Base-by-base conservation (phyloP, 2,888 invertebrate species). In the Atherix ibis region DNA sequence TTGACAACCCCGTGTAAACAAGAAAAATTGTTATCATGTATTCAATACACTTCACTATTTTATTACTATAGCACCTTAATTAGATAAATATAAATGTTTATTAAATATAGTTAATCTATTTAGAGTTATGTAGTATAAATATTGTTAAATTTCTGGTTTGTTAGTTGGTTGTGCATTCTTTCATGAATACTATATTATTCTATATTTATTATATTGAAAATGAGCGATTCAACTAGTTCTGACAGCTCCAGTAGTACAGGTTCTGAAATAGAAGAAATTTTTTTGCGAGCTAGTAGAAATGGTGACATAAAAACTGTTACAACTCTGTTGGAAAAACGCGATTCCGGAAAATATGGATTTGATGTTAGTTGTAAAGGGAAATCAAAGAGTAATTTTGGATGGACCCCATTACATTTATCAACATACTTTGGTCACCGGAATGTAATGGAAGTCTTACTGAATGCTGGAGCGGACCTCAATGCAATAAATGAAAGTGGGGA, bases 401-500 rank as follows among this genome's bases (percentile, higher is more conserved):
- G 76, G 76, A 73, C 73, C 1, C 71, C 76, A 0, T 57, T 77
- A 2, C 76, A 76, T 47, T 54, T 77, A 39, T 72, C 76, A 0
- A 68, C 73, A 25, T 77, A 76, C 51, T 77, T 77, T 53, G 74
- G 73, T 0, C 75, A 77, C 45, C 53, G 54, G 29, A 65, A 66
- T 25, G 72, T 73, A 10, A 73, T 68, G 3, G 61, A 68, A 39
- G 53, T 65, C 0, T 48, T 77, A 12, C 46, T 76, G 5, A 63
- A 68, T 39, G 61, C 66, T 10, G 70, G 69, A 0, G 73, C 68
- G 1, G 64, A 68, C 47, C 67, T 72, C 2, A 71, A 76, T 46
- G 66, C 68, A 27, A 65, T 71, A 18, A 76, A 75, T 49, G 70
- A 73, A 44, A 64, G 63, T 14, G 76, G 76, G 1, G 76, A 76